These are phyloP conservation scores for Akabosia matsudoensis DNA, from an alignment of 1,140 invertebrate species.

Conservation along the genomic window DNA sequence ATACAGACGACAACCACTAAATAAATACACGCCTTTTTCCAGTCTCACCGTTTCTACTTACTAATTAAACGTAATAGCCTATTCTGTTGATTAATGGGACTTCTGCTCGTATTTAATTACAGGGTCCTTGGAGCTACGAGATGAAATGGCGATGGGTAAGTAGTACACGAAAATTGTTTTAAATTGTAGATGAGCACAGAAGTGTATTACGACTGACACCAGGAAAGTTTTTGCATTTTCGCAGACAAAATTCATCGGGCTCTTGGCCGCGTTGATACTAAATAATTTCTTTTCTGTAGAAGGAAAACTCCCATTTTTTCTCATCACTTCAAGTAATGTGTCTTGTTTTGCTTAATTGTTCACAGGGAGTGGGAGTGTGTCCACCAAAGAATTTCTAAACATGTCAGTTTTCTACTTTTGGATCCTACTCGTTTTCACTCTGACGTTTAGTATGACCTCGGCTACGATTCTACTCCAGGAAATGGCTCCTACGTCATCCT, in stretches of 20 bases:
- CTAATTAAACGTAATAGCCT: constrained; percentile 27
- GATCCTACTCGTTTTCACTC: not conserved
- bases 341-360: not conserved
- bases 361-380: not conserved
- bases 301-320: not conserved
- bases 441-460: constrained; percentile 5
- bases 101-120: constrained; percentile 18
- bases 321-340: not conserved
- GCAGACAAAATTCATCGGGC: not conserved
- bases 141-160: constrained; percentile 34
- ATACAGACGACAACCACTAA: not conserved
- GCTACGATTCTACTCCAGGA: not conserved
- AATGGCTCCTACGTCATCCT: not conserved
- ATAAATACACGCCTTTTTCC: not conserved
- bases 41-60: not conserved
- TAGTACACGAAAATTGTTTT: not conserved
- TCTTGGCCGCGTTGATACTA: too few relatives aligned
- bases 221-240: not conserved
- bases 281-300: not conserved
- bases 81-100: constrained; percentile 32
- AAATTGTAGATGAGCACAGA: not conserved
- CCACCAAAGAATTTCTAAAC: not conserved
- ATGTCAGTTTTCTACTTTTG: constrained; percentile 11
- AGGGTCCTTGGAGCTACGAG: constrained; percentile 35
- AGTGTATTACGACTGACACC: not conserved